phyloP scores from a whole-genome alignment of 2,888 invertebrate genomes.

The Rhodophaea formosa region DNA sequence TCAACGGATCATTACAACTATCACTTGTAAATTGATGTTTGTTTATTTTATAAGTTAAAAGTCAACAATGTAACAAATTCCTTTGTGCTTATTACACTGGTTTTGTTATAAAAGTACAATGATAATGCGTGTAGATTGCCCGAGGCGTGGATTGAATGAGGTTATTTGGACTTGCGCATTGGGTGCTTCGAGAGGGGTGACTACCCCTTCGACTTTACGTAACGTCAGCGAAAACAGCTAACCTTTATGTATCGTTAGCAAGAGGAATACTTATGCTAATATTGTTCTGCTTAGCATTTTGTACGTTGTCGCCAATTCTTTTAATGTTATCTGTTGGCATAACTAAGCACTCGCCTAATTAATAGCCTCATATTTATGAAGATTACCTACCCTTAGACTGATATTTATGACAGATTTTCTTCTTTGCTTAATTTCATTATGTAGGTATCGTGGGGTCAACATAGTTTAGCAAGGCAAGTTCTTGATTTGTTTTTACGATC shows the following conservation, averaged over 20 bases:
- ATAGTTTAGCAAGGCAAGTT: too few relatives aligned
- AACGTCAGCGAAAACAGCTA: constrained; percentile 17
- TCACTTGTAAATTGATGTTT: constrained; percentile 17
- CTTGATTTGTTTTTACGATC: too few relatives aligned
- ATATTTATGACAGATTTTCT: too few relatives aligned
- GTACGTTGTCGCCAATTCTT: too few relatives aligned
- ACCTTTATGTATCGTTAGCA: constrained; percentile 13
- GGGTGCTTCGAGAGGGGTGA: constrained; percentile 28
- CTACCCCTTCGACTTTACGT: constrained; percentile 25
- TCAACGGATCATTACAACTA: constrained; percentile 21
- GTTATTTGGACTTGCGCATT: constrained; percentile 77
- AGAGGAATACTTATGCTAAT: neutral
- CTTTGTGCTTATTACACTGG: constrained; percentile 41
- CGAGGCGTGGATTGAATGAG: constrained; percentile 74
- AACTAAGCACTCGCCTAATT: too few relatives aligned
- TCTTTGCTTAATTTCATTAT: too few relatives aligned
- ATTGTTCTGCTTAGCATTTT: neutral
- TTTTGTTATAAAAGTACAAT: constrained; percentile 47
- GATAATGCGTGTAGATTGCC: constrained; percentile 56
- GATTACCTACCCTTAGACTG: too few relatives aligned
- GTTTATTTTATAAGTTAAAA: constrained; percentile 25
- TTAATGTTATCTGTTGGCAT: too few relatives aligned
- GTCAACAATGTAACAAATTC: constrained; percentile 30
- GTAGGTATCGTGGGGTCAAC: too few relatives aligned
- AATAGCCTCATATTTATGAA: too few relatives aligned